A percentile compares a stretch with the other conserved stretches of the same genome.
Evolutionary conservation across 92 coral and sea anemone species (phyloP).

Genomic region (Zoanthus sociatus): DNA sequence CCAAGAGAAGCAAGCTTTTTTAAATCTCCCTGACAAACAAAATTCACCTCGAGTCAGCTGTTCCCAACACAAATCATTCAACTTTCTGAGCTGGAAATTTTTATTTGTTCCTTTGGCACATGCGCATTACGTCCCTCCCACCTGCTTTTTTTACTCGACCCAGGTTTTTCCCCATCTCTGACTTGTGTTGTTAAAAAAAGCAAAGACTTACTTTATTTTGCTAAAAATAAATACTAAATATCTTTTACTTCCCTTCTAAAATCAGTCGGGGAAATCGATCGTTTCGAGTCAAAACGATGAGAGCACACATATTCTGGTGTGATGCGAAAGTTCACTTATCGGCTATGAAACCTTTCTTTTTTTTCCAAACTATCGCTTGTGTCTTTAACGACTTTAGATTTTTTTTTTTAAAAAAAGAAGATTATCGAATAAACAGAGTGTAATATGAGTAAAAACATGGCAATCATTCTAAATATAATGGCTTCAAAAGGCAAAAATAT

Average conservation of each 20-base stretch:
- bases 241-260: conserved; percentile 25
- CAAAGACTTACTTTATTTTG: not conserved
- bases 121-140: conserved; percentile 87
- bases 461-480: not conserved
- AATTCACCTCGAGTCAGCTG: conserved; percentile 88
- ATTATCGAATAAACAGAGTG: not conserved
- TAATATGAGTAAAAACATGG: not conserved
- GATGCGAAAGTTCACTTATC: not conserved
- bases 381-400: not conserved
- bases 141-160: conserved; percentile 67
- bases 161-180: conserved; percentile 61
- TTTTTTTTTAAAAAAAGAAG: not conserved
- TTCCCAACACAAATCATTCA: conserved; percentile 94
- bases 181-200: not conserved
- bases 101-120: conserved; percentile 84
- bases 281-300: not conserved
- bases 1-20: conserved; percentile 67
- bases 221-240: conserved; percentile 34
- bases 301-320: not conserved
- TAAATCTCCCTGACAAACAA: conserved; percentile 83
- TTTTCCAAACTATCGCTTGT: not conserved
- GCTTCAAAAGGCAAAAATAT: not conserved
- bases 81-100: conserved; percentile 82
- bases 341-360: not conserved
- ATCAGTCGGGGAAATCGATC: conserved; percentile 24